Evolutionary conservation across 2,797 vertebrate species (phyloP).

Genomic region (Tachyglossus aculeatus): DNA sequence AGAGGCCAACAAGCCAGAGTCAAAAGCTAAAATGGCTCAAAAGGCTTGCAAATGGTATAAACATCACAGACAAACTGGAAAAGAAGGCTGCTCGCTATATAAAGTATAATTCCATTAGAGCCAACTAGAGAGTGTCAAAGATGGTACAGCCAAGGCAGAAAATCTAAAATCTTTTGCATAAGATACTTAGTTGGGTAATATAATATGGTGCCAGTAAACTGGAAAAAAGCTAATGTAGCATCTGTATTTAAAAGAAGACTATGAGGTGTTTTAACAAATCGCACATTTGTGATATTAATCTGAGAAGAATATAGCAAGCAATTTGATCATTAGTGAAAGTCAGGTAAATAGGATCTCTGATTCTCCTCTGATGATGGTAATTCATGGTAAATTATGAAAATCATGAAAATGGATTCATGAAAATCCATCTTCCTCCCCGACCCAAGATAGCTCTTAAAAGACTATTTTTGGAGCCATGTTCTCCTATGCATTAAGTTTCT

Average conservation of each 20-base stretch:
- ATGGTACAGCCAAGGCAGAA: conserved; percentile 3
- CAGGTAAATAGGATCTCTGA: neutral
- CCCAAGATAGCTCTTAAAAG: too few species aligned
- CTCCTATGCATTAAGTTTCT: too few species aligned
- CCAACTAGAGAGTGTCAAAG: neutral
- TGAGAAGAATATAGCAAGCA: neutral
- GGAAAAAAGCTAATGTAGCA: neutral
- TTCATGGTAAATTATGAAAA: neutral
- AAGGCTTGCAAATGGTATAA: neutral
- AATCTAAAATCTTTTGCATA: conserved; percentile 1
- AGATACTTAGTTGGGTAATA: conserved; percentile 40
- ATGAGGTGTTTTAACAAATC: neutral
- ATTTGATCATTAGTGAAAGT: neutral
- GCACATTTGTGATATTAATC: neutral
- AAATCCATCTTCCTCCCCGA: neutral
- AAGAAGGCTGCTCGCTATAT: neutral
- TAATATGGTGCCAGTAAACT: conserved; percentile 14
- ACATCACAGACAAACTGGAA: neutral
- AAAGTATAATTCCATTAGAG: neutral
- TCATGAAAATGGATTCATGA: too few species aligned
- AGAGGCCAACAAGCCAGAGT: neutral
- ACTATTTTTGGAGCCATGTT: too few species aligned
- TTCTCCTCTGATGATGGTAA: neutral
- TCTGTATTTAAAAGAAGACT: neutral
- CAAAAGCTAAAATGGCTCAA: neutral